A percentile compares a stretch with the other conserved stretches of the same genome.
phyloP scores from a whole-genome alignment of 2,888 invertebrate species.

The Rhingia campestris region DNA sequence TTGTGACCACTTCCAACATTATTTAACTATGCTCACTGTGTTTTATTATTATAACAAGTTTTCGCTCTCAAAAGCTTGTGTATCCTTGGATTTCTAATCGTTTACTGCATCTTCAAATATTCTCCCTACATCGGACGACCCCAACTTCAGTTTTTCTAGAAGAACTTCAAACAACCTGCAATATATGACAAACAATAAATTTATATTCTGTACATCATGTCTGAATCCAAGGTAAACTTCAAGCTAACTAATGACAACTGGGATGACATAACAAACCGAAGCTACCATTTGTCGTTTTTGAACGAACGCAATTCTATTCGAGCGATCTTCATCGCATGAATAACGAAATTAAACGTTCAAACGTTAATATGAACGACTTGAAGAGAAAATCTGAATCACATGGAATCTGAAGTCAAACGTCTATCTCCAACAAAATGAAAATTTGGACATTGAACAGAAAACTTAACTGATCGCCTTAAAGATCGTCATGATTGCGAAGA shows the following conservation, averaged over 20 bases:
- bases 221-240: neutral
- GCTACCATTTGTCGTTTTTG: constrained; percentile 42
- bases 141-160: too few species aligned
- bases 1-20: too few species aligned
- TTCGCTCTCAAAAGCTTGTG: too few species aligned
- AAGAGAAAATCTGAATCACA: constrained; percentile 25
- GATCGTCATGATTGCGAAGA: constrained; percentile 29
- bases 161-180: neutral
- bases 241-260: constrained; percentile 49
- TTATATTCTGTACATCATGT: neutral
- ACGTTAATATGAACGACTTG: constrained; percentile 44
- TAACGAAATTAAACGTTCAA: constrained; percentile 62
- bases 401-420: constrained; percentile 36
- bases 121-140: too few species aligned
- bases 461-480: constrained; percentile 3
- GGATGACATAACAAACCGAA: constrained; percentile 23
- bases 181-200: neutral
- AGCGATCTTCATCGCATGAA: constrained; percentile 43
- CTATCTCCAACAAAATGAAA: constrained; percentile 22
- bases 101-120: too few species aligned
- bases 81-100: too few species aligned
- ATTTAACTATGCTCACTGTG: too few species aligned
- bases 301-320: constrained; percentile 61
- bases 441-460: constrained; percentile 16
- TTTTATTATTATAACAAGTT: too few species aligned